These are phyloP conservation scores for Oreamnos americanus DNA, from an alignment of 2,113 vertebrate genomes.

Conservation along the genomic window DNA sequence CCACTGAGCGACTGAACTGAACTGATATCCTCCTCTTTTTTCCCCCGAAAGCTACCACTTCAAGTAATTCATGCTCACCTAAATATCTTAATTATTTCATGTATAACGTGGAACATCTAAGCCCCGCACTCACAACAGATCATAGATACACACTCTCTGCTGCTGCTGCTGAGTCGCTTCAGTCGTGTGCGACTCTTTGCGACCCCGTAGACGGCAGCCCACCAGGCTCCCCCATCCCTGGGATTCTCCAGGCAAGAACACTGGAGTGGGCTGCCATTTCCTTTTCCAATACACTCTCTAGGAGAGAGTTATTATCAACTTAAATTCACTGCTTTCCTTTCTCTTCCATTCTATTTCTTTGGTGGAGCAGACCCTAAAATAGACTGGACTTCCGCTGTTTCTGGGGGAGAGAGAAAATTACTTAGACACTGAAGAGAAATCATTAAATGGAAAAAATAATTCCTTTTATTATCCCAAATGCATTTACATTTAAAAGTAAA, in stretches of 20 bases:
- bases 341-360: background rate
- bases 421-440: background rate
- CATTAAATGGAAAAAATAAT: background rate
- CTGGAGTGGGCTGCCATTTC: background rate
- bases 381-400: background rate
- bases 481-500: background rate
- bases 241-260: background rate
- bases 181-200: rapidly evolving
- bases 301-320: background rate
- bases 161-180: background rate
- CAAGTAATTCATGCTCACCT: background rate
- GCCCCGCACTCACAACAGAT: background rate
- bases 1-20: no score
- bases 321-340: background rate
- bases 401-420: background rate
- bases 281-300: background rate
- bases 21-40: background rate
- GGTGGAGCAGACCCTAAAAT: background rate
- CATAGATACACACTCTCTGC: background rate
- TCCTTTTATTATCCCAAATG: background rate
- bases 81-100: background rate
- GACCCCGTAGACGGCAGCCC: rapidly evolving
- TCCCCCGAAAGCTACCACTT: background rate
- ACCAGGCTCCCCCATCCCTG: background rate
- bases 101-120: background rate